Percentiles rank a stretch among this genome's conserved stretches.
Evolutionary conservation across 2,113 vertebrate species (phyloP).

Genomic region (Pedetes capensis): DNA sequence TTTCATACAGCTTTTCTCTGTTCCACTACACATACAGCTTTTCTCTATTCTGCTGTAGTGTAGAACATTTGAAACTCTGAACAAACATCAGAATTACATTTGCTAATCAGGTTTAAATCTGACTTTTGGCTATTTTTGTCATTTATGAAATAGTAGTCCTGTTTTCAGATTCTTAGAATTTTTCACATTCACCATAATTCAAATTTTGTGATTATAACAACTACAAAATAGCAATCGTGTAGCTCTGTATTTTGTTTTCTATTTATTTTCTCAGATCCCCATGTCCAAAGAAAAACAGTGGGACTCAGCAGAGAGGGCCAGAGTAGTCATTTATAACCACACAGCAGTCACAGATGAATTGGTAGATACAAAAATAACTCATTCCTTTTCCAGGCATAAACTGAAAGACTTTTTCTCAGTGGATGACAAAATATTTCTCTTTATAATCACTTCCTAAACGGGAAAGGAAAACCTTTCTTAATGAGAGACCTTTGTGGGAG

Average conservation of each 20-base stretch:
- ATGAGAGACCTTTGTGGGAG: slow-evolving; percentile 2
- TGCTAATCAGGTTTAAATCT: slow-evolving; percentile 11
- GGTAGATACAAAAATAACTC: slow-evolving; percentile 45
- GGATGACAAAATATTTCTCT: slow-evolving; percentile 47
- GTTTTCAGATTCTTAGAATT: slow-evolving; percentile 35
- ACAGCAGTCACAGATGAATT: slow-evolving; percentile 25
- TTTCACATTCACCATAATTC: slow-evolving; percentile 20
- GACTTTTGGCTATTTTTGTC: slow-evolving; percentile 19
- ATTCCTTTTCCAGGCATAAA: slow-evolving; percentile 41
- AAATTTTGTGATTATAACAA: slow-evolving; percentile 34
- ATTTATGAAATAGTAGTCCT: background rate
- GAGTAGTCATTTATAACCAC: slow-evolving; percentile 23
- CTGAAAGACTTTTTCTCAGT: slow-evolving; percentile 29
- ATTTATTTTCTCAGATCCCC: slow-evolving; percentile 33
- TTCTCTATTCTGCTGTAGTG: background rate
- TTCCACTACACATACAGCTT: too few relatives aligned
- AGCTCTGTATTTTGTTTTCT: slow-evolving; percentile 5
- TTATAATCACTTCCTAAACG: slow-evolving; percentile 35
- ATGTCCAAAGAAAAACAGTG: slow-evolving; percentile 48
- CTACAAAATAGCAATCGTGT: background rate
- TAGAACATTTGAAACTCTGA: slow-evolving; percentile 50
- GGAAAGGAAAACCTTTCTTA: slow-evolving; percentile 30
- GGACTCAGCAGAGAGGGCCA: slow-evolving; percentile 2
- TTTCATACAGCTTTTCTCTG: slow-evolving; percentile 47
- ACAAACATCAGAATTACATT: slow-evolving; percentile 34